Evolutionary conservation across 2,113 vertebrate species (phyloP).

Genomic region (Sterna hirundo): DNA sequence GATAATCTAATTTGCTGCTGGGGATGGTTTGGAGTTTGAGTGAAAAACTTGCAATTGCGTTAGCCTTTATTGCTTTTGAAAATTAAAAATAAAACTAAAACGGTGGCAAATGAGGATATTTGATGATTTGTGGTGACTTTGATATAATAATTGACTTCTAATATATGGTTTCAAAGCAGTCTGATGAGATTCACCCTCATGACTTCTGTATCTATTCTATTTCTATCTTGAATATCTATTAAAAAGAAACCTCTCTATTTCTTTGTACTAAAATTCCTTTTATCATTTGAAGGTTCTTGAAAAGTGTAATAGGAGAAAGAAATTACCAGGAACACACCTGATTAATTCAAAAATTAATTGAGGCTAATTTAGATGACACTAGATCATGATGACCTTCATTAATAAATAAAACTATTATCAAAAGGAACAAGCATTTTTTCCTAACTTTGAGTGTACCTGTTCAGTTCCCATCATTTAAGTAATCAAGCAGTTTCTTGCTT

Average conservation of each 20-base stretch:
- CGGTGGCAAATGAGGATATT: slow-evolving; percentile 21
- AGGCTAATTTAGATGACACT: background rate
- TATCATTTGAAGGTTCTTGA: slow-evolving; percentile 43
- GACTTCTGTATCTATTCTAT: background rate
- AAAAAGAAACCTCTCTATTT: background rate
- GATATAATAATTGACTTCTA: slow-evolving; percentile 1
- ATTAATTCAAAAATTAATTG: slow-evolving; percentile 34
- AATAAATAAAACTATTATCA: slow-evolving; percentile 6
- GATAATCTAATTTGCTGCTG: background rate
- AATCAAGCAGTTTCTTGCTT: background rate
- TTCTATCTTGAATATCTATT: background rate
- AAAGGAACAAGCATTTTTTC: background rate
- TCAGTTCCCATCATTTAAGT: background rate
- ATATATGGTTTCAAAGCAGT: background rate
- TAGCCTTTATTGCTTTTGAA: background rate
- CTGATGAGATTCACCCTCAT: background rate
- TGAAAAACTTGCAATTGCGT: background rate
- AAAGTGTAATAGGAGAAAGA: slow-evolving; percentile 36
- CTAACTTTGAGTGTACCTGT: background rate
- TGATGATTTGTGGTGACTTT: slow-evolving; percentile 27
- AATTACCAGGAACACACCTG: slow-evolving; percentile 3
- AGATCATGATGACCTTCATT: background rate
- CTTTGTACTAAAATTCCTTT: slow-evolving; percentile 61
- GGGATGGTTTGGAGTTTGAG: background rate
- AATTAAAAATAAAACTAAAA: background rate